Percentiles rank a stretch among this genome's conserved stretches.
Conservation (phyloP, 1,140 invertebrate species). For the Bombus impatiens region DNA sequence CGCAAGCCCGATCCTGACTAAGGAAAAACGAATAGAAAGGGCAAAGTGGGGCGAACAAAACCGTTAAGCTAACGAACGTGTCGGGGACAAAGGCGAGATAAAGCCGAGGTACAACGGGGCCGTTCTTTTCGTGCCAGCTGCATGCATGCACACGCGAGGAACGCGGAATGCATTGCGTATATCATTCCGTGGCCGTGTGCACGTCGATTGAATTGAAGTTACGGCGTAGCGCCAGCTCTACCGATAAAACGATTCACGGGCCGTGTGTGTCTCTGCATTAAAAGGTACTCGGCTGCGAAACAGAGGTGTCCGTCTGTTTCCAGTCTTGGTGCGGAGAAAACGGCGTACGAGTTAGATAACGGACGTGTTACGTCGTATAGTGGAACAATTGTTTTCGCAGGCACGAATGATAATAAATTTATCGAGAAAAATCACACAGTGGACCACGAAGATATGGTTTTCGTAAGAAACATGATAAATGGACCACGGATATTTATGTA, state of each 20-base stretch:
- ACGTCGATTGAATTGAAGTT: constrained; percentile 65
- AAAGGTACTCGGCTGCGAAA: neutral
- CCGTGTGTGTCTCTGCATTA: constrained; percentile 1
- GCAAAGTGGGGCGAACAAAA: constrained; percentile 37
- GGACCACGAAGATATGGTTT: too few relatives aligned
- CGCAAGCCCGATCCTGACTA: constrained; percentile 27
- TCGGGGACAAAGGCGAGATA: constrained; percentile 63
- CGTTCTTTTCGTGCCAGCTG: constrained; percentile 52
- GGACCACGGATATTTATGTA: too few relatives aligned
- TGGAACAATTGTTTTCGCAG: neutral
- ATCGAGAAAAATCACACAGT: neutral
- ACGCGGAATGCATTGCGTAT: constrained; percentile 58
- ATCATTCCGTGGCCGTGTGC: constrained; percentile 54
- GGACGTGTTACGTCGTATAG: neutral
- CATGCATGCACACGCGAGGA: constrained; percentile 9
- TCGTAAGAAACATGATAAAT: too few relatives aligned
- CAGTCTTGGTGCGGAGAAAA: neutral
- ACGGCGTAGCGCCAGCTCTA: constrained; percentile 18
- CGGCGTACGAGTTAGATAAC: neutral
- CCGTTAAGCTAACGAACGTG: constrained; percentile 65
- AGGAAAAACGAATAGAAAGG: constrained; percentile 42
- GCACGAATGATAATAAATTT: neutral
- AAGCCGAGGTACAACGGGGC: constrained; percentile 40
- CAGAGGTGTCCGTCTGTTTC: neutral
- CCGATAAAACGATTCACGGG: constrained; percentile 62